Evolutionary conservation across 2,888 invertebrate species (phyloP).

Genomic region (Ophioninae sp.): DNA sequence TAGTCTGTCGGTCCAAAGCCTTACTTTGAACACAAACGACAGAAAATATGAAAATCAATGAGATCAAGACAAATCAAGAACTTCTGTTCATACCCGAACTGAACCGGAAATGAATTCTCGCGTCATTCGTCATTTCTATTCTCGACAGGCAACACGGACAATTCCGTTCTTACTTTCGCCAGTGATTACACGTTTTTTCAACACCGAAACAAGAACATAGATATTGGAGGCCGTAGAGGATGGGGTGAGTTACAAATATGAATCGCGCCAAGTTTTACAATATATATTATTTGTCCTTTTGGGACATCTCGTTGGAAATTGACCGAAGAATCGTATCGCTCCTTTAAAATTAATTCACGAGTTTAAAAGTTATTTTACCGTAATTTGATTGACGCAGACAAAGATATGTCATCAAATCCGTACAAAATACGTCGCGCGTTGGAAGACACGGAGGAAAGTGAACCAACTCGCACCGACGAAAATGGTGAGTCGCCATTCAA

Average conservation of each 20-base stretch:
- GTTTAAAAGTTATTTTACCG: not conserved
- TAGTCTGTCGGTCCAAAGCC: not conserved
- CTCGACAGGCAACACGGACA: not conserved
- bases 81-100: not conserved
- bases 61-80: not conserved
- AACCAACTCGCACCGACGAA: conserved; percentile 11
- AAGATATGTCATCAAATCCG: not conserved
- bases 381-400: not conserved
- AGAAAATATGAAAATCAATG: not conserved
- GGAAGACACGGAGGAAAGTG: conserved; percentile 8
- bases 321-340: not conserved
- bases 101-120: not conserved
- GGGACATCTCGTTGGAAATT: not conserved
- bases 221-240: not conserved
- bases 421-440: not conserved
- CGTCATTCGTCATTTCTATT: not conserved
- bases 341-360: not conserved
- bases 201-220: not conserved
- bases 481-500: conserved; percentile 3
- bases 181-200: not conserved
- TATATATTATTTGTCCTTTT: not conserved
- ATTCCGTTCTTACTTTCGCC: not conserved
- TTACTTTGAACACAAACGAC: not conserved
- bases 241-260: not conserved
- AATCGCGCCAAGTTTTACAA: not conserved